Evolutionary conservation across 2,888 invertebrate genomes (phyloP).

Genomic region (Tetheella fluctuosa): DNA sequence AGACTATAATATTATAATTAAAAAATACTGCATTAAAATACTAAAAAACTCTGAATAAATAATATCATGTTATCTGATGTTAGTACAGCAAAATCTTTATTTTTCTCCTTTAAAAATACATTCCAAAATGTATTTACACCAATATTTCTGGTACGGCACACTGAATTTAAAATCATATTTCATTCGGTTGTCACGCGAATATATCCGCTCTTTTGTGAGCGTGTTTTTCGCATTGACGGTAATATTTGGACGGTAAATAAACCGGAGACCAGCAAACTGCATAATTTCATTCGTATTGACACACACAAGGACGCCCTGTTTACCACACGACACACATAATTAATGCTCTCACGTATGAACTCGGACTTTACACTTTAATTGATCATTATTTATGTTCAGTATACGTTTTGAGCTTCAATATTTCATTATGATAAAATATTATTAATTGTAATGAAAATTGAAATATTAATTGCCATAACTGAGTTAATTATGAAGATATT

Average conservation of each 20-base stretch:
- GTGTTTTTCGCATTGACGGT: slow-evolving; percentile 6
- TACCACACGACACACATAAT: background rate
- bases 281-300: slow-evolving; percentile 1
- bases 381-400: slow-evolving; percentile 8
- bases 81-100: background rate
- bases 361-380: background rate
- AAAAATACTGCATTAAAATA: too few species aligned
- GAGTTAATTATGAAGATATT: background rate
- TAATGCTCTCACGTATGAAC: background rate
- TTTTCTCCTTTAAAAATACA: background rate
- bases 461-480: background rate
- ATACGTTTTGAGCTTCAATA: background rate
- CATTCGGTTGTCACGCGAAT: background rate
- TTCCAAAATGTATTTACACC: background rate
- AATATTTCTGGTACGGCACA: background rate
- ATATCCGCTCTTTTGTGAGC: slow-evolving; percentile 1
- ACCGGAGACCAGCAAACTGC: slow-evolving; percentile 5
- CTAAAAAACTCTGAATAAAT: too few species aligned
- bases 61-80: background rate
- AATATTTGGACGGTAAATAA: slow-evolving; percentile 5
- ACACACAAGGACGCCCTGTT: background rate
- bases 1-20: too few species aligned
- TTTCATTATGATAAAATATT: slow-evolving; percentile 1
- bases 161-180: slow-evolving; percentile 5
- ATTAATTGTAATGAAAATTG: background rate